A percentile compares a stretch with the other conserved stretches of the same genome.
Evolutionary conservation across 2,888 invertebrate species (phyloP).

Genomic region (Panopea generosa): DNA sequence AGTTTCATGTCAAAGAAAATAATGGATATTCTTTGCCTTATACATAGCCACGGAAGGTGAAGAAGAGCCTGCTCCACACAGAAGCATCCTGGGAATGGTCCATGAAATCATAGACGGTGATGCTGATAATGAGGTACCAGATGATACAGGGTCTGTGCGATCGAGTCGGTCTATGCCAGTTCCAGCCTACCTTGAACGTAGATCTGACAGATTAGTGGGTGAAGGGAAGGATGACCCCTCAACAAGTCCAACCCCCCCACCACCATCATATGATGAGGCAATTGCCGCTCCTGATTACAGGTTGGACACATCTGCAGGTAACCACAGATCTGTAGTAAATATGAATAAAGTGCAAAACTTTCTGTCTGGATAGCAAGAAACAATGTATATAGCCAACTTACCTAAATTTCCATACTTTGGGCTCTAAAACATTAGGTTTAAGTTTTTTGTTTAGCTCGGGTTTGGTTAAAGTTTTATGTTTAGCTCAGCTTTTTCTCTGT

Average conservation of each 20-base stretch:
- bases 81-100: no score
- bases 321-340: background rate
- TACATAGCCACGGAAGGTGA: no score
- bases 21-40: no score
- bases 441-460: no score
- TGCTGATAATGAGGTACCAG: background rate
- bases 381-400: no score
- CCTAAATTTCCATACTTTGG: background rate
- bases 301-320: background rate
- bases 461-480: no score
- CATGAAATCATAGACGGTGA: background rate
- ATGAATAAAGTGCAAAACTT: slow-evolving; percentile 4
- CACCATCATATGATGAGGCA: slow-evolving; percentile 32
- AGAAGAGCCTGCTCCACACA: no score
- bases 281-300: background rate
- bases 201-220: slow-evolving; percentile 1
- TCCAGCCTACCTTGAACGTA: slow-evolving; percentile 21
- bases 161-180: slow-evolving; percentile 47
- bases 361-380: background rate
- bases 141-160: slow-evolving; percentile 5
- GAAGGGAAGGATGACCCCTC: background rate
- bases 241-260: slow-evolving; percentile 1
- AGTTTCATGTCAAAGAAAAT: no score
- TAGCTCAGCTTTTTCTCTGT: no score
- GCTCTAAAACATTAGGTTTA: no score